phyloP scores from a whole-genome alignment of 1,140 invertebrate genomes.

The Ceratina australensis region DNA sequence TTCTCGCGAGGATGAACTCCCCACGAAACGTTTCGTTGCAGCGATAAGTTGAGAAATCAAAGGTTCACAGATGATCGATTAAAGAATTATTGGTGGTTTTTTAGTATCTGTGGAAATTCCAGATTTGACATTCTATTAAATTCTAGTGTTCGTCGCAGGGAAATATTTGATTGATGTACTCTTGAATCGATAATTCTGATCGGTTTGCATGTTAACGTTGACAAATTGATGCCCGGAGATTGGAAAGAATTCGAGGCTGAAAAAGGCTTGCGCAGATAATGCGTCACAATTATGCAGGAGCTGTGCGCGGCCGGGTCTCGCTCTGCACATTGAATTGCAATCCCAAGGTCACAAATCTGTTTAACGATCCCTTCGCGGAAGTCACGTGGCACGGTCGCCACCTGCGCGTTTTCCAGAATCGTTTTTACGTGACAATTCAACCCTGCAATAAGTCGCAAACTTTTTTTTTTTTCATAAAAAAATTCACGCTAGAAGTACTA shows the following conservation, averaged over 20 bases:
- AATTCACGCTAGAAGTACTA: not conserved
- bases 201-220: no score
- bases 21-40: slow-evolving; percentile 6
- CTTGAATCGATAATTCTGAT: no score
- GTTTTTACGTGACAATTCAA: not conserved
- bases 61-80: not conserved
- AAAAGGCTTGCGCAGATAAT: slow-evolving; percentile 12
- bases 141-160: no score
- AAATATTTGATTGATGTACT: no score
- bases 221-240: not conserved
- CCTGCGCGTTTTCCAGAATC: not conserved
- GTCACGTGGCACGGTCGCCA: slow-evolving; percentile 12
- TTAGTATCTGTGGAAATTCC: not conserved
- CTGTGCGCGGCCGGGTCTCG: not conserved
- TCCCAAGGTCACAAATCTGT: slow-evolving; percentile 38
- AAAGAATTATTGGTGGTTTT: not conserved
- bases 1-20: not conserved
- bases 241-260: not conserved
- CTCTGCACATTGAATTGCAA: slow-evolving; percentile 5
- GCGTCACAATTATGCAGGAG: slow-evolving; percentile 20
- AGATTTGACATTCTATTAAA: no score
- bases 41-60: not conserved
- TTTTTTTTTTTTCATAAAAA: not conserved
- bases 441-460: no score
- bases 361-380: slow-evolving; percentile 16